Evolutionary conservation across 2,888 invertebrate species (phyloP).

Genomic region (Eumacrocentrus americanus): DNA sequence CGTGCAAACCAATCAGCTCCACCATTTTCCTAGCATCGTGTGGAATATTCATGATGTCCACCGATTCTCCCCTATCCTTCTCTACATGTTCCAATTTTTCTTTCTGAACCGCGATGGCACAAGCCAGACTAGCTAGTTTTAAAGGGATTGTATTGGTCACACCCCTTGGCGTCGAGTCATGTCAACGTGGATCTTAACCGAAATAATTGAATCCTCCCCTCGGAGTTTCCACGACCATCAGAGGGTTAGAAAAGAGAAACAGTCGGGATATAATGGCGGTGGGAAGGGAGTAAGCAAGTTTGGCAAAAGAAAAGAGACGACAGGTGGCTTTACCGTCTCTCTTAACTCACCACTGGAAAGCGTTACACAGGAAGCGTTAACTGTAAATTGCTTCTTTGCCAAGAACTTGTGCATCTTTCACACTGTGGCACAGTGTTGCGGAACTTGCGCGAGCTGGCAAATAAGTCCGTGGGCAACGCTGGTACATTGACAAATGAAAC

Average conservation of each 20-base stretch:
- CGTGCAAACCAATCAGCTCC: background rate
- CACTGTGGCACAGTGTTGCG: constrained; percentile 23
- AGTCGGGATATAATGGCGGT: background rate
- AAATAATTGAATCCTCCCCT: constrained; percentile 25
- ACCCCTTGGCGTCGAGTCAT: constrained; percentile 10
- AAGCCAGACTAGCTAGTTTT: constrained; percentile 20
- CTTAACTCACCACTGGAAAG: constrained; percentile 18
- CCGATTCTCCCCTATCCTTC: background rate
- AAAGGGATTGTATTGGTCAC: constrained; percentile 13
- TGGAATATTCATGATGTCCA: constrained; percentile 36
- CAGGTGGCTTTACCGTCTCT: constrained; percentile 15
- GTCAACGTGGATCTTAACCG: constrained; percentile 24
- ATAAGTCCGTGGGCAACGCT: constrained; percentile 21
- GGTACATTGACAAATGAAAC: constrained; percentile 27
- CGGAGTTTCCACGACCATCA: constrained; percentile 9
- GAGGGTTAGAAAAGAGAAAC: constrained; percentile 2
- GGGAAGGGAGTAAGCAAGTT: constrained; percentile 18
- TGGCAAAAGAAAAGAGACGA: constrained; percentile 15
- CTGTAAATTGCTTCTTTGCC: constrained; percentile 29
- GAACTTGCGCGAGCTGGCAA: constrained; percentile 25
- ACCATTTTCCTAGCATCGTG: constrained; percentile 7
- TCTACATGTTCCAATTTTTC: background rate
- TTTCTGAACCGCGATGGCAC: background rate
- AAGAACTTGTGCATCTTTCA: constrained; percentile 31
- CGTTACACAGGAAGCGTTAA: constrained; percentile 31